Evolutionary conservation across 2,888 invertebrate species (phyloP), one percentile per base, ranked within the genome.

Genomic region (Cerastoderma edule): DNA sequence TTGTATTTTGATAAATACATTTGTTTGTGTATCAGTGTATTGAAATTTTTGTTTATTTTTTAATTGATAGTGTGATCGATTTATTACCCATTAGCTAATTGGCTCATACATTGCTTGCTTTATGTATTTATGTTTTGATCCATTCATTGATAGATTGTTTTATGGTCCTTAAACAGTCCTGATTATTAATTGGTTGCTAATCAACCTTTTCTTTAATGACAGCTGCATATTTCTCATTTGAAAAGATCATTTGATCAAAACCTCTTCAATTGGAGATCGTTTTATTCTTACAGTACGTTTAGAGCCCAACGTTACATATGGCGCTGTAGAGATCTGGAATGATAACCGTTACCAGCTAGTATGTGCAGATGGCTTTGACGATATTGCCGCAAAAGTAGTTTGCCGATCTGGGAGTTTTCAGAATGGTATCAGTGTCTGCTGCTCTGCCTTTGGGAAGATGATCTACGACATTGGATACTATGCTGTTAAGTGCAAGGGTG

Each of bases 401-500:
- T 87, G 87, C 54, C 67, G 74, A 28, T 70, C 83, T 16, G 80
- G 85, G 16, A 86, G 87, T 13, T 86, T 84, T 72, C 71, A 77
- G 54, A 85, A 87, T 65, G 87, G 87, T 19, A 82, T 87, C 30
- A 86, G 87, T 74, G 83, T 87, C n/a, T 86, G 87, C 64, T 86
- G 86, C 56, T 86, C 86, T 6, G 87, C 86, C 0, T 87, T 86
- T 68, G 87, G 85, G 0, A 67, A 75, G 1, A 78, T 83, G 83
- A 72, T 70, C 5, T 83, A 83, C 50, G 68, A 75, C 0, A 84
- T 87, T 27, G 77, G 80, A 13, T 83, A 82, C 66, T 75, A 83
- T 32, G 80, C 83, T 48, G 75, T 88, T 27, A 65, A 66, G n/a
- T 88, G 88, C 48, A 72, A 60, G 1, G 88, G 88, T 0, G 73